Evolutionary conservation across 2,797 vertebrate species (phyloP), one percentile per base, ranked within the genome.

Genomic region (Spinibarbus caldwelli): DNA sequence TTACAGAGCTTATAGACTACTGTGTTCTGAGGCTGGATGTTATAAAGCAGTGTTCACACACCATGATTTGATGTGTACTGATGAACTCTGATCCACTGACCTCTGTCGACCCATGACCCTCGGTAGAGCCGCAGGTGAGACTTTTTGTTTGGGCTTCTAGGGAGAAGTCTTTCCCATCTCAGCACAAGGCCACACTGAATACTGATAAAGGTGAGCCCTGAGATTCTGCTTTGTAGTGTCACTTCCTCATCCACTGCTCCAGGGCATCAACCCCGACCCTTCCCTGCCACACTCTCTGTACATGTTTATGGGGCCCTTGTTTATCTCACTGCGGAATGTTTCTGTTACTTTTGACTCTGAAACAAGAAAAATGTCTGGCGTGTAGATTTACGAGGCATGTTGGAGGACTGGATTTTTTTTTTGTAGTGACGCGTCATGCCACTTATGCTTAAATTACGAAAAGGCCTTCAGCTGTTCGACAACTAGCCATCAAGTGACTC

Each of bases 201-300:
- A 79, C 80, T 78, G 66, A 83, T 86, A 57, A 72, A 21, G 62
- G 31, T 45, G 41, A 70, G 14, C 29, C 49, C 38, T 77, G 73
- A 70, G 15, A 68, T 82, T 70, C 29, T 23, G 10, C 68, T 86
- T 81, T 86, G 79, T 86, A 82, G 78, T 81, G 47, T 68, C 79
- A 86, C 62, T 81, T 73, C 52, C 45, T 75, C 38, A 34, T 84
- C 36, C 26, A 85, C 83, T 57, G 79, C 85, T 73, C 34, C 15
- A 21, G 43, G 76, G 19, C 66, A 31, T 73, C 31, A 34, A 17
- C 47, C 68, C 57, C 5, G 10, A 41, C 76, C 75, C 45, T 72
- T 54, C 47, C 21, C 41, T 21, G 62, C 38, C 72, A 68, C 62
- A 38, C 8, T 78, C 23, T 54, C 31, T 15, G 43, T 66, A 67